These are phyloP conservation scores for Drosophila ogumai DNA, from an alignment of 1,140 invertebrate species.

Conservation along the genomic window DNA sequence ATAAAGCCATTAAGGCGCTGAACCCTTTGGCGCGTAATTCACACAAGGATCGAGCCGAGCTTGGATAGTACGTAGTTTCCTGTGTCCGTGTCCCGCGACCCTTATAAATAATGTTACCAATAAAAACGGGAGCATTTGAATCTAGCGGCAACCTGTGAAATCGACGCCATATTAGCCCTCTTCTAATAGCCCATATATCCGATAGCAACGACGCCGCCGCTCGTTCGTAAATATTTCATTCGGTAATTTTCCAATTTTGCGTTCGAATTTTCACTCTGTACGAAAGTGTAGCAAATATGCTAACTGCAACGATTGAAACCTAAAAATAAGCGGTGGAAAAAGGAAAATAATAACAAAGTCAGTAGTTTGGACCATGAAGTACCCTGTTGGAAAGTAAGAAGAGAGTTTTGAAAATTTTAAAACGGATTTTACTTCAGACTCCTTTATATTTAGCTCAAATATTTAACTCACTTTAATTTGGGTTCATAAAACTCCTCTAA, in stretches of 20 bases:
- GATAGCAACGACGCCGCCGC: not conserved
- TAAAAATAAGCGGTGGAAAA: not conserved
- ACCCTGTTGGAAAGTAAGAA: not conserved
- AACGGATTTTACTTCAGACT: too few species aligned
- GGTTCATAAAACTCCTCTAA: not conserved
- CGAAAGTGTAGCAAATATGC: slow-evolving; percentile 58
- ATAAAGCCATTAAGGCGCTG: slow-evolving; percentile 76
- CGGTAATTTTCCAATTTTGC: slow-evolving; percentile 56
- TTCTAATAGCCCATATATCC: slow-evolving; percentile 49
- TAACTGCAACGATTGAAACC: slow-evolving; percentile 17
- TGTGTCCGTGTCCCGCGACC: slow-evolving; percentile 37
- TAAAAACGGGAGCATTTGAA: slow-evolving; percentile 25
- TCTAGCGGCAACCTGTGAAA: slow-evolving; percentile 45
- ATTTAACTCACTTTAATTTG: not conserved
- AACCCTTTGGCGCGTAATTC: slow-evolving; percentile 74
- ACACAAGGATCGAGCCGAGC: slow-evolving; percentile 48
- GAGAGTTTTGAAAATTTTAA: not conserved
- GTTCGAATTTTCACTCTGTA: slow-evolving; percentile 42
- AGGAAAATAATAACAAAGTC: not conserved
- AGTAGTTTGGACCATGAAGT: not conserved
- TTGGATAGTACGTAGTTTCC: slow-evolving; percentile 16
- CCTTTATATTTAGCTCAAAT: not conserved
- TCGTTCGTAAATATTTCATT: slow-evolving; percentile 55
- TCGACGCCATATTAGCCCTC: slow-evolving; percentile 42
- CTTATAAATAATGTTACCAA: slow-evolving; percentile 69